Evolutionary conservation across 2,113 vertebrate species (phyloP).

Genomic region (Passer montanus): DNA sequence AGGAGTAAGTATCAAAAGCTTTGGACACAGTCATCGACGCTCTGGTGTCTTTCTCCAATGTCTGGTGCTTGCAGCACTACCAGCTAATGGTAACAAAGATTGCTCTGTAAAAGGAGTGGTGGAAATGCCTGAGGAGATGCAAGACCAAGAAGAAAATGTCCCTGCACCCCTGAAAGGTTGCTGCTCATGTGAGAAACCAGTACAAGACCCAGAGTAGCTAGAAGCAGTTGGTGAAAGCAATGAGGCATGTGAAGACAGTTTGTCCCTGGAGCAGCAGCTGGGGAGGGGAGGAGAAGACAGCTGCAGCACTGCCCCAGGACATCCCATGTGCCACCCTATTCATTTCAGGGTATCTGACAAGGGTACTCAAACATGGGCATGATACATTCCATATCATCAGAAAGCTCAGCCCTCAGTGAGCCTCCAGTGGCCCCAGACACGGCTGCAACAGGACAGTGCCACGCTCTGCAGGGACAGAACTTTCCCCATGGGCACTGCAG

Average conservation of each 20-base stretch:
- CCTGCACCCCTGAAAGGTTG: background rate
- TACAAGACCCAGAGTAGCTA: background rate
- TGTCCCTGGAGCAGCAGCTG: background rate
- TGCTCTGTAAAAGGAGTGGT: background rate
- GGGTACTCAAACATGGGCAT: background rate
- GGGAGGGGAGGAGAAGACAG: background rate
- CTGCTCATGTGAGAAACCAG: background rate
- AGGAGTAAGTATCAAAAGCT: background rate
- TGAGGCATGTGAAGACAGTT: background rate
- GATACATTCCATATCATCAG: background rate
- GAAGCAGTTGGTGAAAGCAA: background rate
- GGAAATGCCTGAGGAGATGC: background rate
- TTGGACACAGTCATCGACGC: background rate
- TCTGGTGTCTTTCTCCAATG: background rate
- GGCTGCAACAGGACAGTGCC: fast-evolving
- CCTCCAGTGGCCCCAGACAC: fast-evolving
- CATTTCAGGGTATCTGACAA: background rate
- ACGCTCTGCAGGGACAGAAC: background rate
- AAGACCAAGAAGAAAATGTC: background rate
- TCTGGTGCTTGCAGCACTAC: background rate
- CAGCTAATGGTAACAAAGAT: background rate
- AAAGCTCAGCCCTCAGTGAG: fast-evolving
- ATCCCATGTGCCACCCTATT: background rate
- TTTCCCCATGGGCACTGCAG: fast-evolving
- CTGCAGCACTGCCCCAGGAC: background rate